Base-by-base conservation (phyloP, 2,797 vertebrate species). In the Pseudochirops corinnae region DNA sequence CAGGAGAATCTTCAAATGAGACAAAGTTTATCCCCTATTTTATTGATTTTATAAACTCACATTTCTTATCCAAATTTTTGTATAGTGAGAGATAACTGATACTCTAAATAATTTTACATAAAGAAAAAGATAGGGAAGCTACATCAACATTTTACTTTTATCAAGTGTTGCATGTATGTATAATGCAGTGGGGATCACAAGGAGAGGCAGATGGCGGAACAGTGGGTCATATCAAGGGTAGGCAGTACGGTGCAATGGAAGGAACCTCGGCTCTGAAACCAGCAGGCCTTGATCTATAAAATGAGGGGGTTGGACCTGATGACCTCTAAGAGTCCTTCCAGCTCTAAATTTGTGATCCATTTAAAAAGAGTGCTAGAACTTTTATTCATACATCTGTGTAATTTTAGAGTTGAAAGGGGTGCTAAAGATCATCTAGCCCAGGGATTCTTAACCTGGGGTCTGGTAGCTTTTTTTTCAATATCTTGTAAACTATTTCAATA, bases 71-170 rank as follows among this genome's bases (percentile, higher is more conserved):
- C 82, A 74, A 0, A 95, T 95, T 93, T 96, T 67, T 96, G 90
- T 55, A 57, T 91, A 93, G n/a, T 93, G 82, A 97, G 16, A 94
- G 91, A 87, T 87, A 94, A 28, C 93, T 92, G 56, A 91, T 93
- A 10, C 39, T 74, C 39, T 29, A 52, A 53, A 87, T 53, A 18
- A 10, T 92, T 56, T 92, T 93, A 87, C 9, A 4, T 87, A 12
- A 26, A 50, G 74, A 50, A 87, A 82, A 24, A n/a, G 3, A 33
- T 62, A 74, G 6, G 74, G 9, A 82, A 87, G 50, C 10, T 87
- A 5, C 24, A 46, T 26, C 31, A 67, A 67, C 24, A 87, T 74
- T 74, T 74, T 33, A n/a, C 62, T 67, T 14, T n/a, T 67, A 67
- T n/a, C 33, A 21, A 74, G 10, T 46, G 39, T 87, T 26, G 3